Conservation (phyloP, 2,113 vertebrate species). For the Eulemur macaco region DNA sequence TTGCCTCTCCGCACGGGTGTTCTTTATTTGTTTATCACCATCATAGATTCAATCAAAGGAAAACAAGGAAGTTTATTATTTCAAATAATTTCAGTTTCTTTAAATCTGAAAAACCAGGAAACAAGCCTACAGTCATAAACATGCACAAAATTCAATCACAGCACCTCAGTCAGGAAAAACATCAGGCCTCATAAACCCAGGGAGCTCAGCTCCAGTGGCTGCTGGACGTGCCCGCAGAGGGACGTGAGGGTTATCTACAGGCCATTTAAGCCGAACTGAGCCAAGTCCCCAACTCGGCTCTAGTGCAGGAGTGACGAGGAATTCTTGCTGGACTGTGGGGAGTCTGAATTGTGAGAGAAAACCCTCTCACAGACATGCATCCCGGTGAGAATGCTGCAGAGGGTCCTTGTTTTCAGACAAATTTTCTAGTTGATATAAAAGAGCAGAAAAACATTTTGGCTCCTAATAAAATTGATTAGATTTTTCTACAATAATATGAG, state of each 20-base stretch:
- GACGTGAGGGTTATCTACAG: background rate
- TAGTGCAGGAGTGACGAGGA: background rate
- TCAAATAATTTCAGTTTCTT: slow-evolving; percentile 65
- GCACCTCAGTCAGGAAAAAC: slow-evolving; percentile 48
- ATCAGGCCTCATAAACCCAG: background rate
- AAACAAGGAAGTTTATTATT: slow-evolving; percentile 63
- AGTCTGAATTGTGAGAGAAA: background rate
- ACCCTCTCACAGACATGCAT: background rate
- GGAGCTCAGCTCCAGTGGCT: background rate
- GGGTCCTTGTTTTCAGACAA: background rate
- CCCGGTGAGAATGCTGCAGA: background rate
- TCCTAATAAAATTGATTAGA: background rate
- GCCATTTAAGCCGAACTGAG: background rate
- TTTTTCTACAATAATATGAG: background rate
- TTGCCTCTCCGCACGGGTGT: slow-evolving; percentile 29
- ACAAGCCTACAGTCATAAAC: slow-evolving; percentile 63
- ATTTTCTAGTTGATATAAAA: slow-evolving; percentile 33
- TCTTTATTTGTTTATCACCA: slow-evolving; percentile 21
- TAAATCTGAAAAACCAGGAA: slow-evolving; percentile 66
- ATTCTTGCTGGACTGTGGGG: background rate
- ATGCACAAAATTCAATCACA: slow-evolving; percentile 35
- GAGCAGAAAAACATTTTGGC: background rate
- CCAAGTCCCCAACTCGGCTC: background rate
- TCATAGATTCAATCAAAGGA: slow-evolving; percentile 58
- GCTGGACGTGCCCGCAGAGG: background rate